phyloP scores from a whole-genome alignment of 2,888 invertebrate species.

The Drosophila lacicola region DNA sequence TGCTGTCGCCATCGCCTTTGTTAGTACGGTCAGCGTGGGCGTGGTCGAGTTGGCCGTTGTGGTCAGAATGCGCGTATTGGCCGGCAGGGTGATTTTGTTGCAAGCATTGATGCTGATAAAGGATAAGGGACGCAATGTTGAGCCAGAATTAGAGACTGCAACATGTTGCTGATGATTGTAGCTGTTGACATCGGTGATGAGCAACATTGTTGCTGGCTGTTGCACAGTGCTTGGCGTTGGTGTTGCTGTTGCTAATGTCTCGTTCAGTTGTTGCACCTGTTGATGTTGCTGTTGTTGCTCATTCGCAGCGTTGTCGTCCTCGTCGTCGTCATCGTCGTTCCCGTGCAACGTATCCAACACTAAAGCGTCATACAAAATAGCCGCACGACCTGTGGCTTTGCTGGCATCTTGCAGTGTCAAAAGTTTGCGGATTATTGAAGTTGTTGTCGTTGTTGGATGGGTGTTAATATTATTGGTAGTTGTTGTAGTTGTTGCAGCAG shows the following conservation, averaged over 20 bases:
- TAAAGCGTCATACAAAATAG: constrained; percentile 83
- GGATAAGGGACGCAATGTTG: constrained; percentile 79
- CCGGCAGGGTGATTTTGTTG: constrained; percentile 81
- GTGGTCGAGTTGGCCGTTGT: constrained; percentile 63
- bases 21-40: constrained; percentile 55
- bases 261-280: constrained; percentile 8
- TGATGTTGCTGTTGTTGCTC: constrained; percentile 31
- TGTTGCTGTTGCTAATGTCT: constrained; percentile 35
- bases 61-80: constrained; percentile 79
- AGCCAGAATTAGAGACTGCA: constrained; percentile 35
- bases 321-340: constrained; percentile 70
- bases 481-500: constrained; percentile 46
- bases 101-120: constrained; percentile 81
- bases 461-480: constrained; percentile 56
- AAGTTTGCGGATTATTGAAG: constrained; percentile 78
- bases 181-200: constrained; percentile 81
- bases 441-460: constrained; percentile 41
- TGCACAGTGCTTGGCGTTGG: constrained; percentile 44
- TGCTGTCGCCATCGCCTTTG: constrained; percentile 47
- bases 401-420: constrained; percentile 73
- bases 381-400: constrained; percentile 80
- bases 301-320: constrained; percentile 38
- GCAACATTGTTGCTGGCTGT: constrained; percentile 79
- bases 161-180: constrained; percentile 75
- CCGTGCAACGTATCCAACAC: constrained; percentile 83